Percentiles rank a stretch among this genome's conserved stretches.
phyloP scores from a whole-genome alignment of 2,888 invertebrate species.

The Leucophora obtusa region DNA sequence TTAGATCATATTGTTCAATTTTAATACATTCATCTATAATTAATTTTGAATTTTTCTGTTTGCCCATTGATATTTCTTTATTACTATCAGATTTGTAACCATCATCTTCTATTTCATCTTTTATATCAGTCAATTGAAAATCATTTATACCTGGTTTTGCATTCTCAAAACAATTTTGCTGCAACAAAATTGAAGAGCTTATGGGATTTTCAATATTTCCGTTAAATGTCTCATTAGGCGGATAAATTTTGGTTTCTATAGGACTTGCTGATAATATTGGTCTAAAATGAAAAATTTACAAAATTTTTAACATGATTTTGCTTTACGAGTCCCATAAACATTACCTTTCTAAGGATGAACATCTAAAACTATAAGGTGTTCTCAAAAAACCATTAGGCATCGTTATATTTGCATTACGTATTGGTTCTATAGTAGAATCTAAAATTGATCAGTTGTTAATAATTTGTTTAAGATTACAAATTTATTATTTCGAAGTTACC shows the following conservation, averaged over 20 bases:
- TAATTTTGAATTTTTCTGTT: constrained; percentile 34
- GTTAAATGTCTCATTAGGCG: neutral
- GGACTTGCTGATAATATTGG: neutral
- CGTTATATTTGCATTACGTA: neutral
- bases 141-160: neutral
- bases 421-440: constrained; percentile 12
- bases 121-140: neutral
- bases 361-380: neutral
- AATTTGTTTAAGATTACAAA: neutral
- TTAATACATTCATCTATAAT: constrained; percentile 58
- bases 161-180: neutral
- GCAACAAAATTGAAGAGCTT: neutral
- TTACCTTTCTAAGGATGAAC: constrained; percentile 18
- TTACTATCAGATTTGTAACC: neutral
- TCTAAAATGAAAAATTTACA: constrained; percentile 19
- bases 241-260: neutral
- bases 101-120: neutral
- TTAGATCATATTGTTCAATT: constrained; percentile 44
- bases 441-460: neutral
- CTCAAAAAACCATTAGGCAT: constrained; percentile 3
- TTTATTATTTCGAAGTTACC: constrained; percentile 24
- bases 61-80: neutral
- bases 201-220: neutral
- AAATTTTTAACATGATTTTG: neutral
- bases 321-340: neutral